Evolutionary conservation across 2,888 invertebrate genomes (phyloP).

Genomic region (Pyralis farinalis): DNA sequence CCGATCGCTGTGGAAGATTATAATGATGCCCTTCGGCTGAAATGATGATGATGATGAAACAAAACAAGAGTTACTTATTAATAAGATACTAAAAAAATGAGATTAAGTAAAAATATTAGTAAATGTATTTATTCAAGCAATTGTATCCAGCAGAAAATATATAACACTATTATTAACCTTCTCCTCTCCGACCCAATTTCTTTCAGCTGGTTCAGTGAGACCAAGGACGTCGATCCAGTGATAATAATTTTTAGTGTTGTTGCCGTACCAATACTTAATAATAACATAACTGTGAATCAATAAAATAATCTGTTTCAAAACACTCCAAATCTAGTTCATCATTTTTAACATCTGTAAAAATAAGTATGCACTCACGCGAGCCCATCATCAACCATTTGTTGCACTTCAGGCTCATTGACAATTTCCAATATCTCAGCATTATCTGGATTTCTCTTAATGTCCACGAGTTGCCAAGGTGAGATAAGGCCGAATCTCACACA

Average conservation of each 20-base stretch:
- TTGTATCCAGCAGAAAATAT: too few relatives aligned
- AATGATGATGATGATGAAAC: too few relatives aligned
- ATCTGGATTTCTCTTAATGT: slow-evolving; percentile 87
- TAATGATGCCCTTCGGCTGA: too few relatives aligned
- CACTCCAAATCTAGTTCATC: background rate
- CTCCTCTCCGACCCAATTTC: slow-evolving; percentile 86
- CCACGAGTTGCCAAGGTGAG: slow-evolving; percentile 90
- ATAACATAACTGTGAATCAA: slow-evolving; percentile 83
- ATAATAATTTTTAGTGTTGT: slow-evolving; percentile 86
- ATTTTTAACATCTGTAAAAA: too few relatives aligned
- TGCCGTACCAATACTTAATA: slow-evolving; percentile 88
- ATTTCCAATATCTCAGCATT: slow-evolving; percentile 87
- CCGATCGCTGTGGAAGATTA: too few relatives aligned
- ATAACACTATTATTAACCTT: too few relatives aligned
- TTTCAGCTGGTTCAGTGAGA: slow-evolving; percentile 84
- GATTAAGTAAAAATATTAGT: too few relatives aligned
- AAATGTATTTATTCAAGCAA: too few relatives aligned
- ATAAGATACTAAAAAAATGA: too few relatives aligned
- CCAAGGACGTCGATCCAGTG: slow-evolving; percentile 86
- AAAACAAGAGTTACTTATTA: too few relatives aligned
- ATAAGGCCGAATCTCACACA: slow-evolving; percentile 90
- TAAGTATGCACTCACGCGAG: slow-evolving; percentile 82
- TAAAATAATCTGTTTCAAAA: too few relatives aligned
- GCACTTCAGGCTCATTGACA: slow-evolving; percentile 84
- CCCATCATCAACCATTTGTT: slow-evolving; percentile 90